Evolutionary conservation across 2,888 invertebrate genomes (phyloP).

Genomic region (Torymus texanus): DNA sequence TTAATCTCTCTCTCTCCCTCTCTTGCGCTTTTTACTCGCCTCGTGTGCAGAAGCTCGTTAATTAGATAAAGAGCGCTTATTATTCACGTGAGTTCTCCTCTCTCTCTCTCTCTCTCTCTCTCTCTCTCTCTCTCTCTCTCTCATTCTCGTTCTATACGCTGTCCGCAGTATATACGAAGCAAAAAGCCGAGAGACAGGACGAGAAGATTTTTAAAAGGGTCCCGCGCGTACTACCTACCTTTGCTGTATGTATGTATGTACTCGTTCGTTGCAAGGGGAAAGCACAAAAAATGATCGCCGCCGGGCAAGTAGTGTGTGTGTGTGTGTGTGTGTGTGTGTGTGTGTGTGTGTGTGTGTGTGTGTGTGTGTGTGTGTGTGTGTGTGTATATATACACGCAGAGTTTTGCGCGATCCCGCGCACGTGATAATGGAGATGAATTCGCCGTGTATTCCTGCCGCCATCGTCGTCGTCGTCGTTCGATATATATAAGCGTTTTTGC

Average conservation of each 20-base stretch:
- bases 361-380: no score
- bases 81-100: constrained; percentile 15
- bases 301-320: no score
- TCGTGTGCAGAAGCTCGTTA: constrained; percentile 32
- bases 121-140: no score
- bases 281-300: no score
- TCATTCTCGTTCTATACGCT: background rate
- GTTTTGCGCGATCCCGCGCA: constrained; percentile 4
- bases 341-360: no score
- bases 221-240: no score
- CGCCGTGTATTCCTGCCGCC: background rate
- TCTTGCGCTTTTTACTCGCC: constrained; percentile 15
- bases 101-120: no score
- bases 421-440: constrained; percentile 43
- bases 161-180: background rate
- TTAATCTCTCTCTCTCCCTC: constrained; percentile 6
- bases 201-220: background rate
- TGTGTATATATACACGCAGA: background rate
- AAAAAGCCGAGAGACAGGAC: constrained; percentile 7
- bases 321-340: no score
- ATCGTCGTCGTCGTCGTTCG: no score
- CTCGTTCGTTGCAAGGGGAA: no score
- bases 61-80: constrained; percentile 43
- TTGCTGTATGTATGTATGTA: background rate
- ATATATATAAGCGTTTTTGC: constrained; percentile 27